Evolutionary conservation across 1,140 invertebrate genomes (phyloP), one percentile per base, ranked within the genome.

Genomic region (Papilio glaucus): DNA sequence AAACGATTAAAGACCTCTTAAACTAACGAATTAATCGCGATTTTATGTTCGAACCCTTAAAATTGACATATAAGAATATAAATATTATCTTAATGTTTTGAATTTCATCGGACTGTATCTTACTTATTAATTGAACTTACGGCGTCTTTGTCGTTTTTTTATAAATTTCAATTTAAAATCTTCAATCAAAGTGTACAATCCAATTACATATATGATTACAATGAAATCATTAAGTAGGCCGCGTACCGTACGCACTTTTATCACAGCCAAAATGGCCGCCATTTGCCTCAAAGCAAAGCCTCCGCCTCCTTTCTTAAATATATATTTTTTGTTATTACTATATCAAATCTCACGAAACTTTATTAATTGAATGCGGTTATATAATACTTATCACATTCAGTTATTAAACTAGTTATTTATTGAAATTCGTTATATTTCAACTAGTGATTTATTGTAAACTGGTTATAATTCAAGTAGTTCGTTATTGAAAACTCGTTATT

Each of bases 211-310:
- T 18, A 49, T 8, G 15, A 49, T 49, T 49, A 49, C 21, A 18
- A 49, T 57, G 21, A 21, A 38, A 69, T 65, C 60, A 33, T 75
- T 69, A 74, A 65, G 63, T 76, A 72, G 57, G 68, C 21, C 41
- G 62, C 70, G 79, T 68, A 7, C 29, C n/a, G 38, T 37, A 8
- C 71, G 67, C 72, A 57, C 26, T 68, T n/a, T 77, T 89, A 90
- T 90, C 88, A 90, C 88, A 90, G 88, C 88, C 87, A 84, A 87
- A 81, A 83, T 75, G 78, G 77, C 82, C 84, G 84, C 79, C 86
- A 82, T 84, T 70, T 61, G 45, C 74, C 61, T n/a, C n/a, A n/a
- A 39, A 38, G 29, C 49, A 18, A 73, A 57, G 60, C 12, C 41
- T 41, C 29, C 53, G 49, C n/a, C 24, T 12, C 10, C 41, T 41